Evolutionary conservation across 2,888 invertebrate species (phyloP).

Genomic region (Dynastes grantii): DNA sequence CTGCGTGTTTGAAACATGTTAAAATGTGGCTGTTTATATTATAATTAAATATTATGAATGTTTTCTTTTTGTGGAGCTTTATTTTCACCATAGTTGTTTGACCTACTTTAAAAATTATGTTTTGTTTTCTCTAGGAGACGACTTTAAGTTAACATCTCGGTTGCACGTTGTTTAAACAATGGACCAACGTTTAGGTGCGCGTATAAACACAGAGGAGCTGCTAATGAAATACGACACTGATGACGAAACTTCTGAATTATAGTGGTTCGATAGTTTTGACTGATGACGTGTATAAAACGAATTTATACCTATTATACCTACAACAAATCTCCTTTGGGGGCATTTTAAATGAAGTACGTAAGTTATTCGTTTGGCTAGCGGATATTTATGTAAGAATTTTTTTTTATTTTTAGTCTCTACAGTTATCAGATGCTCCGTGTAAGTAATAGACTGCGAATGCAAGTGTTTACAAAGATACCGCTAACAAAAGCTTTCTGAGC

Average conservation of each 20-base stretch:
- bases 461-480: slow-evolving; percentile 16
- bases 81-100: slow-evolving; percentile 41
- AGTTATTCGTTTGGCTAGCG: not conserved
- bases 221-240: slow-evolving; percentile 39
- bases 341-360: not conserved
- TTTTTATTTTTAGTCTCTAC: slow-evolving; percentile 16
- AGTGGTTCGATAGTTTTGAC: slow-evolving; percentile 25
- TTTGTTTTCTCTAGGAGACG: slow-evolving; percentile 44
- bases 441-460: slow-evolving; percentile 26
- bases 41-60: slow-evolving; percentile 48
- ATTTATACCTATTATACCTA: not conserved
- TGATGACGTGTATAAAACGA: slow-evolving; percentile 11
- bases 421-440: slow-evolving; percentile 11
- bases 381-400: not conserved
- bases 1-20: slow-evolving; percentile 38
- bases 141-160: slow-evolving; percentile 46
- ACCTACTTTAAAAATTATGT: slow-evolving; percentile 45
- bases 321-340: not conserved
- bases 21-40: slow-evolving; percentile 45
- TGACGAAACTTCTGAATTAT: slow-evolving; percentile 39
- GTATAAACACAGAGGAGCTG: slow-evolving; percentile 39
- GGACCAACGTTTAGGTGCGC: slow-evolving; percentile 31
- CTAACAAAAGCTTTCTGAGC: slow-evolving; percentile 33
- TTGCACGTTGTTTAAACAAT: slow-evolving; percentile 46
- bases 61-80: slow-evolving; percentile 44